A percentile compares a stretch with the other conserved stretches of the same genome.
Conservation (phyloP, 1,140 invertebrate genomes). For the Dendrolimus kikuchii region DNA sequence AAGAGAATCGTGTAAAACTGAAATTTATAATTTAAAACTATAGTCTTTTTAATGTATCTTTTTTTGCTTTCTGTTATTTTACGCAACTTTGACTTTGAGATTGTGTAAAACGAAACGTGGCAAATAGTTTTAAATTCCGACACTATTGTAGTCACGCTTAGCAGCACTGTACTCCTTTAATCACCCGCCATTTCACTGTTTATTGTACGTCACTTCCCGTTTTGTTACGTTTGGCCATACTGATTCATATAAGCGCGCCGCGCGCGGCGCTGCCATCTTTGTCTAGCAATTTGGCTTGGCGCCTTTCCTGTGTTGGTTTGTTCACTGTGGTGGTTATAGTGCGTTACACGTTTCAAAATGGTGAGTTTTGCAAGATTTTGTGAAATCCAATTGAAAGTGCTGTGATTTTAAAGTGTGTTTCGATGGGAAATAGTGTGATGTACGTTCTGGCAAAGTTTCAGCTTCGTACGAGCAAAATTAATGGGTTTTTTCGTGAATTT, state of each 20-base stretch:
- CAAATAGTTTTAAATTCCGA: neutral
- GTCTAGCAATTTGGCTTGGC: conserved; percentile 57
- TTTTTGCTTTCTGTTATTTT: neutral
- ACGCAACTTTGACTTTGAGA: too few species aligned
- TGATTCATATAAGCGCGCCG: conserved; percentile 20
- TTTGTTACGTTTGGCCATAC: conserved; percentile 46
- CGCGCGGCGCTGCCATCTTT: conserved; percentile 54
- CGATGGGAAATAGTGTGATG: conserved; percentile 35
- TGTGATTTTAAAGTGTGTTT: conserved; percentile 41
- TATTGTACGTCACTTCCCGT: conserved; percentile 45
- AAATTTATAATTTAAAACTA: too few species aligned
- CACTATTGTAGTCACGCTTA: conserved; percentile 19
- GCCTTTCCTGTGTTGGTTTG: conserved; percentile 65
- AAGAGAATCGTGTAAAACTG: too few species aligned
- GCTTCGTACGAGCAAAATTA: conserved; percentile 61
- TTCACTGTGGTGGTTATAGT: conserved; percentile 60
- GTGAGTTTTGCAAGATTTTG: conserved; percentile 71
- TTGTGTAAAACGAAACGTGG: conserved; percentile 9
- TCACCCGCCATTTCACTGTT: conserved; percentile 40
- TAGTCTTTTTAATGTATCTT: neutral
- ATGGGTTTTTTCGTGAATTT: conserved; percentile 65
- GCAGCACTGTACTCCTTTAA: conserved; percentile 24
- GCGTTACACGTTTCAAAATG: conserved; percentile 70
- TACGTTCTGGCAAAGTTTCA: conserved; percentile 65
- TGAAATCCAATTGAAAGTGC: conserved; percentile 43